phyloP scores from a whole-genome alignment of 2,888 invertebrate species.

The Zeuzera pyrina region DNA sequence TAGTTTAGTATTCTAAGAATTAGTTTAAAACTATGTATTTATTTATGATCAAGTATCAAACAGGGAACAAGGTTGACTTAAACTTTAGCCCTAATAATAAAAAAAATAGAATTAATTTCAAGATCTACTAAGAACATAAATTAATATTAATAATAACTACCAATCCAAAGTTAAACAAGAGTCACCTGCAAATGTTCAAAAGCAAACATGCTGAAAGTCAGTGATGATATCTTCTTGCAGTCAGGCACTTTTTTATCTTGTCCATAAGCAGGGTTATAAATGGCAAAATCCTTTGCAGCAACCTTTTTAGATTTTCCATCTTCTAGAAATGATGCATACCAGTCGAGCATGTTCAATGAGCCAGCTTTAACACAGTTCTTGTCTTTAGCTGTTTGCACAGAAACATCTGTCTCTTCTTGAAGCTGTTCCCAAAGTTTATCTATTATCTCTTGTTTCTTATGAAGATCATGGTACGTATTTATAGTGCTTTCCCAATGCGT shows the following conservation, averaged over 20 bases:
- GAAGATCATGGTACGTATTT: slow-evolving; percentile 76
- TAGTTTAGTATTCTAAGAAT: too few species aligned
- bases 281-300: slow-evolving; percentile 31
- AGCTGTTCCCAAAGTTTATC: slow-evolving; percentile 73
- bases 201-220: slow-evolving; percentile 56
- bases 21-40: too few species aligned
- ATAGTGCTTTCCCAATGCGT: slow-evolving; percentile 75
- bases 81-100: too few species aligned
- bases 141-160: too few species aligned
- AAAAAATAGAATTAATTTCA: too few species aligned
- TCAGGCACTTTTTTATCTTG: slow-evolving; percentile 66
- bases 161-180: too few species aligned
- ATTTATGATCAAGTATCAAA: too few species aligned
- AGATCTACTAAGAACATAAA: too few species aligned
- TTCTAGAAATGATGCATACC: slow-evolving; percentile 76
- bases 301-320: slow-evolving; percentile 67
- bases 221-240: slow-evolving; percentile 73
- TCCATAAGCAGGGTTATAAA: slow-evolving; percentile 27
- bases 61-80: too few species aligned
- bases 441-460: slow-evolving; percentile 75
- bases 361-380: slow-evolving; percentile 78
- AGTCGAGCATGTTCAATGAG: slow-evolving; percentile 77
- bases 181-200: slow-evolving; percentile 59
- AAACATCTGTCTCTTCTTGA: slow-evolving; percentile 75
- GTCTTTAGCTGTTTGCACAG: slow-evolving; percentile 73